These are phyloP conservation scores for human DNA, from an alignment of 2,113 vertebrate genomes.

Conservation along the genomic window GRCh38 chr4:159082501-159083000, in stretches of 20 bases:
- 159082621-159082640: not conserved
- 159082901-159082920: too few relatives aligned
- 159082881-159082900: too few relatives aligned
- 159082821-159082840: too few relatives aligned
- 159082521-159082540: not conserved
- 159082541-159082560: not conserved
- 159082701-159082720: not conserved
- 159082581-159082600: not conserved
- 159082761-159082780: not conserved
- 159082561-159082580: not conserved
- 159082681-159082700: not conserved
- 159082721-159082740: not conserved
- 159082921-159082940: not conserved
- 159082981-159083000: slow-evolving; percentile 22
- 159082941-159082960: not conserved
- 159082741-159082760: not conserved
- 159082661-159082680: slow-evolving; percentile 16
- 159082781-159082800: not conserved
- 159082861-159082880: too few relatives aligned
- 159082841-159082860: too few relatives aligned
- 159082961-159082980: not conserved
- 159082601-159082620: not conserved
- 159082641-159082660: not conserved
- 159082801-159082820: too few relatives aligned
- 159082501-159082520: not conserved